Percentiles rank a stretch among this genome's conserved stretches.
These are phyloP conservation scores for Pheosia tremula DNA, from an alignment of 2,888 invertebrate species.

Conservation along the genomic window DNA sequence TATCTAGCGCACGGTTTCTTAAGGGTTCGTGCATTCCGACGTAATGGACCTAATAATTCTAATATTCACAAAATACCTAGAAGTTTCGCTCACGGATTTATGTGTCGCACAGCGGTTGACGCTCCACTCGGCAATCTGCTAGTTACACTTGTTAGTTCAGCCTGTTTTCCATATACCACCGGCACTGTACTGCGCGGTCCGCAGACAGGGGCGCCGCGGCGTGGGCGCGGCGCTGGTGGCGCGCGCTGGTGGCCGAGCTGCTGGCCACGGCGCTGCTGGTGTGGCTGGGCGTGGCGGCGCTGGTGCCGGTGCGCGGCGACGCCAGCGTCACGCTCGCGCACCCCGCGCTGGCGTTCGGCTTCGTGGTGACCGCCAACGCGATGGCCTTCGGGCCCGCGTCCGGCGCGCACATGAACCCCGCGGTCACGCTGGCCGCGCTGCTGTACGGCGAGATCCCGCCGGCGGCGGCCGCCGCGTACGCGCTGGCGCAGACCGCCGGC, in stretches of 20 bases:
- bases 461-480: constrained; percentile 52
- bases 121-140: too few relatives aligned
- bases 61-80: too few relatives aligned
- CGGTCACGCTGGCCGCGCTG: constrained; percentile 88
- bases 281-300: constrained; percentile 62
- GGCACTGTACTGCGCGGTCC: too few relatives aligned
- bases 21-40: too few relatives aligned
- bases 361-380: constrained; percentile 59
- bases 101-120: too few relatives aligned
- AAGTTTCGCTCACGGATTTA: too few relatives aligned
- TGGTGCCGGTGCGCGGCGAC: constrained; percentile 40
- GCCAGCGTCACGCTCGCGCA: constrained; percentile 51
- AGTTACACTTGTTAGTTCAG: too few relatives aligned
- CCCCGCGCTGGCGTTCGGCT: constrained; percentile 70
- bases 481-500: constrained; percentile 60
- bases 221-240: constrained; percentile 64
- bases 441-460: constrained; percentile 79
- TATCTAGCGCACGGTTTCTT: too few relatives aligned
- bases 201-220: constrained; percentile 25
- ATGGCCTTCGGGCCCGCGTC: constrained; percentile 88
- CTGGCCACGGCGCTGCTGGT: constrained; percentile 71
- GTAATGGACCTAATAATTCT: too few relatives aligned
- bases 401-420: constrained; percentile 92
- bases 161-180: too few relatives aligned
- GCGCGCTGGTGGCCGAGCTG: constrained; percentile 65